Evolutionary conservation across 1,140 invertebrate species (phyloP), one percentile per base, ranked within the genome.

Genomic region (Drosophila lowei): DNA sequence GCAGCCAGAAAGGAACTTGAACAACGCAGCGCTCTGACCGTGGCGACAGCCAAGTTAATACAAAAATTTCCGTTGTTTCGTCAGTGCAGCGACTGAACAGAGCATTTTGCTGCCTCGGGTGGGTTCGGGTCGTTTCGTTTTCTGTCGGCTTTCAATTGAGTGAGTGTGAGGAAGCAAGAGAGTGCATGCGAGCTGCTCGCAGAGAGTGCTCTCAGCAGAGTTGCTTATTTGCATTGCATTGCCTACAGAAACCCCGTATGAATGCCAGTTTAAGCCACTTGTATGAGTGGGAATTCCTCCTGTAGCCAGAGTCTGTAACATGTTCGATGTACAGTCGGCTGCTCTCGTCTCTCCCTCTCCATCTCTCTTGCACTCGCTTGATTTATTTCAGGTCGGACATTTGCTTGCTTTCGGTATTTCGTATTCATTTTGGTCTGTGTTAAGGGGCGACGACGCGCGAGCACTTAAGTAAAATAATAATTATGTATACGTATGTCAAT

Each of bases 381-480:
- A 90, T 89, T 90, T 81, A 77, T 89, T 90, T 83, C 71, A 85
- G 79, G 86, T 79, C 80, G 79, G 64, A 65, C 63, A 48, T 73
- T 72, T 77, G 74, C 23, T 25, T 25, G 74, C 23, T 25, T 25
- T 25, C 23, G 23, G 23, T 83, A 80, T 81, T 81, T 81, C 79
- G 79, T 81, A 81, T 81, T 81, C 79, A 85, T 89, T 88, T 89
- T 62, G 67, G 48, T 84, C 49, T 72, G 50, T 18, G 84, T 85
- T 85, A 78, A 79, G 79, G 83, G 75, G 84, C 79, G 75, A 84
- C 84, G 84, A 88, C 83, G 84, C 79, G 84, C 84, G 84, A 88
- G 84, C 84, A 89, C 84, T 88, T 89, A 90, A 86, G 88, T 90
- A 89, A 89, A 90, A 90, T 90, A 89, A 89, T 89, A 89, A 89